Evolutionary conservation across 2,113 vertebrate species (phyloP), one percentile per base, ranked within the genome.

Genomic region (Silurus meridionalis): DNA sequence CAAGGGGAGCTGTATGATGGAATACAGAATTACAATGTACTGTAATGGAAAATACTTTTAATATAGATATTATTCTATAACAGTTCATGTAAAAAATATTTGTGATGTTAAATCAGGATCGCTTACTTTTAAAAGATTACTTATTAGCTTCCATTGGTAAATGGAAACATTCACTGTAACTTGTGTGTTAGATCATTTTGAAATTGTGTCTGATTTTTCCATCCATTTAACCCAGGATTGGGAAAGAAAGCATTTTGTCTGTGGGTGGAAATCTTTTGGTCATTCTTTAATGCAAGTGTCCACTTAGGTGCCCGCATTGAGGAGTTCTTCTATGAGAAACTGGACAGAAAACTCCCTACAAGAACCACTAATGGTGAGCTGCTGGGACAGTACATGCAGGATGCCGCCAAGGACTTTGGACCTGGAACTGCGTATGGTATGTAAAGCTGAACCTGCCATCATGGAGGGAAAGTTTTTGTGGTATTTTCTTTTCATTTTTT

Each of bases 281-380:
- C 25, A 50, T 74, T n/a, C n/a, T 58, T 79, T 89, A 74, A 85
- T 82, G 21, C 69, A 21, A 86, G 17, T 84, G 28, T 89, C 91
- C 28, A 60, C 58, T 79, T 75, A 91, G 91, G 91, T 91, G 96
- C 96, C 84, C 95, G 96, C 80, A 97, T 97, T 53, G 96, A 97
- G 84, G 96, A 97, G 90, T 97, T 97, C 91, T 95, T 97, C 52
- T 97, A 96, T 0, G 96, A 97, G 92, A 97, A 97, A 92, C 93
- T 97, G 3, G 96, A 97, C 91, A 89, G 95, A 88, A 97, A 97
- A 92, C 93, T 96, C 48, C 96, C 96, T 14, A 95, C 95, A 0
- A 91, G 96, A 46, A 95, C 95, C 90, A 96, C 95, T 89, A 88
- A 14, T 67, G 94, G 92, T 15, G 97, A 97, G 83, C 95, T 95